phyloP scores from a whole-genome alignment of 2,888 invertebrate genomes.

The Melanotus villosus region DNA sequence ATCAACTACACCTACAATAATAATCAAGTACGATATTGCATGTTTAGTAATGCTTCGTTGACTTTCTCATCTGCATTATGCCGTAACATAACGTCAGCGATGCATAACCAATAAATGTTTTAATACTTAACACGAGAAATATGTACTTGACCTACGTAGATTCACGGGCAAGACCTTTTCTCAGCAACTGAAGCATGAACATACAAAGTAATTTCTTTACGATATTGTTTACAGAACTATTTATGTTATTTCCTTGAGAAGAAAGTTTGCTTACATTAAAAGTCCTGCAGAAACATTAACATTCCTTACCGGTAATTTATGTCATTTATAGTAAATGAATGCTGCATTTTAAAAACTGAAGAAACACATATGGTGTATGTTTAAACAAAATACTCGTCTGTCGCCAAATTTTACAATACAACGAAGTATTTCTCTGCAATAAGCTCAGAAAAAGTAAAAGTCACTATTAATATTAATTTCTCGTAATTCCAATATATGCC shows the following conservation, averaged over 20 bases:
- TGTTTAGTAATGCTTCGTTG: slow-evolving; percentile 24
- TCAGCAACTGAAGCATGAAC: slow-evolving; percentile 11
- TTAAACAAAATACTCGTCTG: too few relatives aligned
- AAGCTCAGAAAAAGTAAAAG: too few relatives aligned
- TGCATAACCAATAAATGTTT: slow-evolving; percentile 34
- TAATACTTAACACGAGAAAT: not conserved
- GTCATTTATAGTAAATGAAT: too few relatives aligned
- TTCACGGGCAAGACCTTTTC: slow-evolving; percentile 26
- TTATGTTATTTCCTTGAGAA: not conserved
- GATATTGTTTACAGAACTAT: not conserved
- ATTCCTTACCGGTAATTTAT: too few relatives aligned
- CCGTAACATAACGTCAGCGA: slow-evolving; percentile 18
- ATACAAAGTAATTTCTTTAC: not conserved
- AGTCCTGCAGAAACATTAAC: too few relatives aligned
- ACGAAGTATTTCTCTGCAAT: too few relatives aligned
- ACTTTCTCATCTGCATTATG: slow-evolving; percentile 4
- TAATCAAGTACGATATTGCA: not conserved
- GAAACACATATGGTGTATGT: too few relatives aligned
- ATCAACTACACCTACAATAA: slow-evolving; percentile 10
- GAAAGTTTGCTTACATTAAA: too few relatives aligned
- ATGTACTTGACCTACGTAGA: slow-evolving; percentile 28
- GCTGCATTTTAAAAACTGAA: too few relatives aligned
- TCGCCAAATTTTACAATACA: too few relatives aligned
- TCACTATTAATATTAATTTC: too few relatives aligned
- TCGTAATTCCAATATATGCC: too few relatives aligned